Evolutionary conservation across 1,140 invertebrate species (phyloP).

Genomic region (Drosophila ercepeae): DNA sequence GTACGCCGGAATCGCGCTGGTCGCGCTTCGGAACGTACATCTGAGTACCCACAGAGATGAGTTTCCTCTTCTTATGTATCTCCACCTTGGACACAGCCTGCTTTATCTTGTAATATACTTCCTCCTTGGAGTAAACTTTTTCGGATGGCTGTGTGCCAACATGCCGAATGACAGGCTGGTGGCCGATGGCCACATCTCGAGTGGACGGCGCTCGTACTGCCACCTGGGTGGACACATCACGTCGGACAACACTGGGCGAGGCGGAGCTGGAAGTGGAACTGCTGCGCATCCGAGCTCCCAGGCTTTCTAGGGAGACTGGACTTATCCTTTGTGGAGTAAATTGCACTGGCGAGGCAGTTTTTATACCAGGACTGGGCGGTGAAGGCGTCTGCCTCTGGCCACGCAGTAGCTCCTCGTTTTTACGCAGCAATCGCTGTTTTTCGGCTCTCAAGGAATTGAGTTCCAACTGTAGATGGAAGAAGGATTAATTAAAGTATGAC

Average conservation of each 20-base stretch:
- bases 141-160: slow-evolving; percentile 52
- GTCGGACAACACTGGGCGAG: slow-evolving; percentile 57
- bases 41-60: slow-evolving; percentile 79
- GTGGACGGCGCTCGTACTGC: slow-evolving; percentile 55
- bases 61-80: slow-evolving; percentile 74
- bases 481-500: background rate
- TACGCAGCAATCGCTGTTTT: slow-evolving; percentile 87
- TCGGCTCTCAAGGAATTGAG: slow-evolving; percentile 90
- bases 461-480: slow-evolving; percentile 85
- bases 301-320: slow-evolving; percentile 76
- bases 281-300: slow-evolving; percentile 69
- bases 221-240: slow-evolving; percentile 89
- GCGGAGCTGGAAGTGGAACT: slow-evolving; percentile 56
- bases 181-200: slow-evolving; percentile 63
- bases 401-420: slow-evolving; percentile 83
- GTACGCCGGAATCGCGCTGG: slow-evolving; percentile 59
- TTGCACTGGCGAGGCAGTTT: slow-evolving; percentile 63
- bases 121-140: slow-evolving; percentile 61
- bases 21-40: slow-evolving; percentile 72
- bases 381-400: slow-evolving; percentile 78
- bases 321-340: slow-evolving; percentile 80
- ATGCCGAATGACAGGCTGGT: slow-evolving; percentile 33
- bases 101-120: slow-evolving; percentile 60
- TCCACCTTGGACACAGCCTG: slow-evolving; percentile 41
- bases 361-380: slow-evolving; percentile 66